Conservation (phyloP, 2,797 vertebrate genomes). For the Poecilia wingei region DNA sequence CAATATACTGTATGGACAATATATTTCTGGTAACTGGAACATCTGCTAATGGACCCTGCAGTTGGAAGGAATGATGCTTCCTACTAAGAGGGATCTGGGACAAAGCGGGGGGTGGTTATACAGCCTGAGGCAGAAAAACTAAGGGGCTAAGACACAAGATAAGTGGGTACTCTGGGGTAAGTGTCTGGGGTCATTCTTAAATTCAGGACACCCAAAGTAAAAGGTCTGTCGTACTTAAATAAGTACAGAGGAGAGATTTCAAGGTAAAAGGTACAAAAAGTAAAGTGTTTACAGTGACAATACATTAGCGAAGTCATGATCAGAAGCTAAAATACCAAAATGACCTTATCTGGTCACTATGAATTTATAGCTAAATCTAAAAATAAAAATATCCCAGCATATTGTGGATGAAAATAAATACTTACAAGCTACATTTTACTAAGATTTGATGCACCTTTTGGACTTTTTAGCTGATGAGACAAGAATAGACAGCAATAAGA, state of each 20-base stretch:
- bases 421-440: not conserved
- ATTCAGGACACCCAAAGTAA: slow-evolving; percentile 62
- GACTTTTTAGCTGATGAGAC: not conserved
- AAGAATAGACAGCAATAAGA: not conserved
- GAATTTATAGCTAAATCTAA: not conserved
- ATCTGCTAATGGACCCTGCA: slow-evolving; percentile 65
- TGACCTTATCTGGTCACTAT: not conserved
- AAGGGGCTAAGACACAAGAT: slow-evolving; percentile 62
- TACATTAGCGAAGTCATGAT: not conserved
- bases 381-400: not conserved
- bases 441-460: not conserved
- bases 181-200: slow-evolving; percentile 46
- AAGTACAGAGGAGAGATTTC: not conserved
- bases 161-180: slow-evolving; percentile 65
- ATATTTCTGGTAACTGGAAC: slow-evolving; percentile 66
- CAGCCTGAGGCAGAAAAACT: slow-evolving; percentile 41
- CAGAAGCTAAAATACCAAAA: not conserved
- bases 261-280: not conserved
- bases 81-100: slow-evolving; percentile 73
- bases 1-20: not conserved
- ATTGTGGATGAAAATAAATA: not conserved
- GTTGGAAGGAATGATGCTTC: slow-evolving; percentile 64
- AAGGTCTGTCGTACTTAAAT: slow-evolving; percentile 25
- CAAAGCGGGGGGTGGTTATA: slow-evolving; percentile 62
- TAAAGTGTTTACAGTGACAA: not conserved